Evolutionary conservation across 2,888 invertebrate species (phyloP).

Genomic region (Charanyca ferruginea): DNA sequence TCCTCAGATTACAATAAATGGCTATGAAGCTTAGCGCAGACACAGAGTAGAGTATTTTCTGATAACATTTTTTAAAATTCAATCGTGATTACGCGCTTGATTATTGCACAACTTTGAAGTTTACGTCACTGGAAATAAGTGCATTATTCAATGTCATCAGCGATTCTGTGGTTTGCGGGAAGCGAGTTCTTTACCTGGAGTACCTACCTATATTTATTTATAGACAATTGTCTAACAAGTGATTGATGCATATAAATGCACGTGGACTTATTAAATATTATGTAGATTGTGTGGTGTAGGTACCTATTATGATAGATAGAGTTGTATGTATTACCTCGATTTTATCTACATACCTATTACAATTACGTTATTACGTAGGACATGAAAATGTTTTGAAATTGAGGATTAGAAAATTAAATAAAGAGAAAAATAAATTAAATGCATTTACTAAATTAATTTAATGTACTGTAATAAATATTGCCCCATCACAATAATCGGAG

Average conservation of each 20-base stretch:
- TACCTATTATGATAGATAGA: neutral
- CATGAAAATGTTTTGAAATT: constrained; percentile 5
- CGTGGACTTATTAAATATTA: constrained; percentile 5
- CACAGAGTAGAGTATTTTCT: neutral
- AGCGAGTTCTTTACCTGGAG: too few species aligned
- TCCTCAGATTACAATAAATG: neutral
- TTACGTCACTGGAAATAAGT: neutral
- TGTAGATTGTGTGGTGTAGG: constrained; percentile 15
- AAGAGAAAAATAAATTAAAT: neutral
- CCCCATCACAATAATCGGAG: constrained; percentile 7
- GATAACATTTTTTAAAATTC: constrained; percentile 8
- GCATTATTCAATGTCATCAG: constrained; percentile 5
- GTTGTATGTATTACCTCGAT: constrained; percentile 3
- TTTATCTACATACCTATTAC: neutral
- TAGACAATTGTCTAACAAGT: constrained; percentile 25
- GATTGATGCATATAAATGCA: constrained; percentile 10
- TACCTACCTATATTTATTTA: too few species aligned
- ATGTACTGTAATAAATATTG: neutral
- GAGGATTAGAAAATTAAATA: neutral
- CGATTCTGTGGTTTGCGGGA: neutral
- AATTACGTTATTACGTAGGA: constrained; percentile 3
- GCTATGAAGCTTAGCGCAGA: neutral
- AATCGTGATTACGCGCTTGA: neutral
- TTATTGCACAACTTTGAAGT: neutral
- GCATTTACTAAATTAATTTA: constrained; percentile 22